Evolutionary conservation across 2,888 invertebrate species (phyloP), one percentile per base, ranked within the genome.

Genomic region (Zele albiditarsus): DNA sequence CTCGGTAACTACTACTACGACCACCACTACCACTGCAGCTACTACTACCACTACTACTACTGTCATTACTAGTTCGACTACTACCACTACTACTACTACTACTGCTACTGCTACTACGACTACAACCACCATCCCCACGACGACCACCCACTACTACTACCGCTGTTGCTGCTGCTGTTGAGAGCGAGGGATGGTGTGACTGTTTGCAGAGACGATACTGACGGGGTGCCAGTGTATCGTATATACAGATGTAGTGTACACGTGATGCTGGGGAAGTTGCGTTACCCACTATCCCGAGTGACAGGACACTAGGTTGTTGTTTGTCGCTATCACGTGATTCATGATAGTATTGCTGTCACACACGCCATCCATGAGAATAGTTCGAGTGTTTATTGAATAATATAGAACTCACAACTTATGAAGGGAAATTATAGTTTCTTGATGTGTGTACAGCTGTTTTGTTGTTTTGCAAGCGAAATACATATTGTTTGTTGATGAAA

Each of bases 291-390:
- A 33, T 31, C 33, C n/a, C 33, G n/a, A 69, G 33, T 60, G 28
- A 71, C 71, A 71, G 62, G 33, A 23, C 53, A 31, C 33, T 33
- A 23, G 20, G 53, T 31, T 73, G 70, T 74, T 74, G 74, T 74
- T 74, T 65, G 68, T 63, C 53, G 63, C 63, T 62, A 14, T 25
- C 65, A 42, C 25, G 69, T 74, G 70, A 74, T 70, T 70, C 70
- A 74, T 74, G 63, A 20, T 27, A 10, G 27, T 62, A 66, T 20
- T 28, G 66, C 66, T 66, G 2, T 14, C 25, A 25, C 38, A 65
- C 53, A 28, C 53, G 16, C n/a, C 12, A 53, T 3, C 46, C n/a
- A 25, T 42, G 27, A 46, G 46, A 46, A 42, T 46, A 49, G 23
- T 46, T 58, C 10, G 20, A 5, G 23, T 66, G 25, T 25, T 42